Evolutionary conservation across 2,113 vertebrate genomes (phyloP).

Genomic region (Hypanus sabinus): DNA sequence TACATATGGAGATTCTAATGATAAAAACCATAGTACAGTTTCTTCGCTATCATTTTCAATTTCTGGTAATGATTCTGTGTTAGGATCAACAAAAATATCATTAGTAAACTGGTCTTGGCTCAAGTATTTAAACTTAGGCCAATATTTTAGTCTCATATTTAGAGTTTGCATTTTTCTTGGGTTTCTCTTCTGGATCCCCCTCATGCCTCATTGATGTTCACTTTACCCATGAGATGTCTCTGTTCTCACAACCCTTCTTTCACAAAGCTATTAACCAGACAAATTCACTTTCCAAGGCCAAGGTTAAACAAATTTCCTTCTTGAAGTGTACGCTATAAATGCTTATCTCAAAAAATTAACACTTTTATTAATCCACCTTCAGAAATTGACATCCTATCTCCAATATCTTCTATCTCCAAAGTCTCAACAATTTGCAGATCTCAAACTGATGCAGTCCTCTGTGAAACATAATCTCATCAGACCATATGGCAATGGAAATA

Average conservation of each 20-base stretch:
- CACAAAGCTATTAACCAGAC: too few relatives aligned
- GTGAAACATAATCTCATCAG: neutral
- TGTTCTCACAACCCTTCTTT: too few relatives aligned
- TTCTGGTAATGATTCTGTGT: conserved; percentile 64
- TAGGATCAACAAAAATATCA: neutral
- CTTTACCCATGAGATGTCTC: neutral
- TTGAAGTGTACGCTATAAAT: too few relatives aligned
- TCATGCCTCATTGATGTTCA: too few relatives aligned
- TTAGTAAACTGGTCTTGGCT: neutral
- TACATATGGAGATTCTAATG: conserved; percentile 83
- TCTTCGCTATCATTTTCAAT: conserved; percentile 70
- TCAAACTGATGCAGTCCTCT: neutral
- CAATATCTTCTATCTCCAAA: too few relatives aligned
- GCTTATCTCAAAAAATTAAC: too few relatives aligned
- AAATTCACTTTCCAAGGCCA: too few relatives aligned
- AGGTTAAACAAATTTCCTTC: too few relatives aligned
- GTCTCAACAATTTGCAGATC: too few relatives aligned
- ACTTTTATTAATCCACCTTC: too few relatives aligned
- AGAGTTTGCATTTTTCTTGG: neutral
- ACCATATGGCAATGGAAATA: too few relatives aligned
- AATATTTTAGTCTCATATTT: neutral
- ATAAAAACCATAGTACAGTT: conserved; percentile 78
- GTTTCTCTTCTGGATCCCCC: neutral
- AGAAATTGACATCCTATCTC: too few relatives aligned
- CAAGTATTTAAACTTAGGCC: neutral